Conservation (phyloP, 2,113 vertebrate species). For the Leptosomus discolor region DNA sequence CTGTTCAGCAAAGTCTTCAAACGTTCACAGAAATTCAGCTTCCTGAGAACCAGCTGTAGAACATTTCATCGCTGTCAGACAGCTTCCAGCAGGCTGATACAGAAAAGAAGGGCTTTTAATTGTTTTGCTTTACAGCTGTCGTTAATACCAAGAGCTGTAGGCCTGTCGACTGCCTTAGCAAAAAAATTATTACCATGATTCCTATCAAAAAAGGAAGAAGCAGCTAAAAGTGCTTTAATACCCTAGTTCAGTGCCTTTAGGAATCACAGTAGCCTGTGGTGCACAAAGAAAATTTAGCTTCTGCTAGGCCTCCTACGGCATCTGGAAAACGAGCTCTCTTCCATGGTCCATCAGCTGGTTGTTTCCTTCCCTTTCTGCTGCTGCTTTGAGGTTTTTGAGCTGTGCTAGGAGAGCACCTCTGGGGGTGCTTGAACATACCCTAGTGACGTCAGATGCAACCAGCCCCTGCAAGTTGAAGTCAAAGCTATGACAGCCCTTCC, state of each 20-base stretch:
- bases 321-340: background rate
- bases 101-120: background rate
- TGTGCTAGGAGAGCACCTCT: background rate
- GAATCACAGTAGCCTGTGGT: background rate
- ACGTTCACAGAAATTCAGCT: background rate
- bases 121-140: background rate
- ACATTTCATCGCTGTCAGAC: background rate
- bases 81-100: background rate
- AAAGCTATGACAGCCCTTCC: background rate
- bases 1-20: background rate
- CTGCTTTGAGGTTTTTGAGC: background rate
- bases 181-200: background rate
- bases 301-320: background rate
- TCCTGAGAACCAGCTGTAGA: slow-evolving; percentile 11
- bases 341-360: rapidly evolving
- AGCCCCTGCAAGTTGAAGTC: background rate
- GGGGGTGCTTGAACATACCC: background rate
- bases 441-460: background rate
- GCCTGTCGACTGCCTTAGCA: background rate
- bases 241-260: background rate
- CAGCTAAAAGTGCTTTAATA: background rate
- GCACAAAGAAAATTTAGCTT: background rate
- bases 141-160: background rate
- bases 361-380: background rate
- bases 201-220: background rate